Base-by-base conservation (phyloP, 2,888 invertebrate genomes). In the Sphaeridia pumilis region DNA sequence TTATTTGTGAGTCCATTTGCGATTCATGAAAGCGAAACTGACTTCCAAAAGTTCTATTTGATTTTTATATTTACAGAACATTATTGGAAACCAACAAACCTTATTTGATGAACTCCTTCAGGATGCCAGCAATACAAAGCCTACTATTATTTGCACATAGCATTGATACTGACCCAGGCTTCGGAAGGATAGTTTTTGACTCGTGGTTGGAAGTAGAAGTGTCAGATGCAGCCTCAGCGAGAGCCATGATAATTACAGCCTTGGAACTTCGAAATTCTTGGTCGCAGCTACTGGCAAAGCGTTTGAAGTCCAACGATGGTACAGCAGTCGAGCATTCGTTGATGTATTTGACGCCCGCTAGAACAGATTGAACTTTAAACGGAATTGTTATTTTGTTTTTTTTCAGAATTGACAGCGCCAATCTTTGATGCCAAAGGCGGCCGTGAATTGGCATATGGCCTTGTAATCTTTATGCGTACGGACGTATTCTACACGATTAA, bases 11-110 rank as follows among this genome's bases (percentile, higher is more conserved):
- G 82, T 77, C 24, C n/a, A n/a, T n/a, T n/a, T n/a, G n/a, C n/a
- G n/a, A n/a, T n/a, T n/a, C n/a, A n/a, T n/a, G n/a, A n/a, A n/a
- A n/a, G n/a, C n/a, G n/a, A n/a, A n/a, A n/a, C 25, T 44, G 22
- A 12, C n/a, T n/a, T n/a, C n/a, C n/a, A n/a, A n/a, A n/a, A n/a
- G n/a, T n/a, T n/a, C n/a, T n/a, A n/a, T n/a, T n/a, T n/a, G n/a
- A n/a, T n/a, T n/a, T n/a, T n/a, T n/a, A n/a, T n/a, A n/a, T n/a
- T n/a, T n/a, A n/a, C 58, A 73, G 74, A 48, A 73, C 74, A 2
- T 66, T 92, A 1, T 70, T 95, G 58, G 95, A 95, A 73, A 95
- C 94, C 0, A 87, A 85, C 1, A 94, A 94, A 70, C 89, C 93
- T 0, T 95, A 92, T 72, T 74, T 97, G 65, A 84, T 93, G 66